These are phyloP conservation scores for Xanthia togata DNA, from an alignment of 2,888 invertebrate species.

Conservation along the genomic window DNA sequence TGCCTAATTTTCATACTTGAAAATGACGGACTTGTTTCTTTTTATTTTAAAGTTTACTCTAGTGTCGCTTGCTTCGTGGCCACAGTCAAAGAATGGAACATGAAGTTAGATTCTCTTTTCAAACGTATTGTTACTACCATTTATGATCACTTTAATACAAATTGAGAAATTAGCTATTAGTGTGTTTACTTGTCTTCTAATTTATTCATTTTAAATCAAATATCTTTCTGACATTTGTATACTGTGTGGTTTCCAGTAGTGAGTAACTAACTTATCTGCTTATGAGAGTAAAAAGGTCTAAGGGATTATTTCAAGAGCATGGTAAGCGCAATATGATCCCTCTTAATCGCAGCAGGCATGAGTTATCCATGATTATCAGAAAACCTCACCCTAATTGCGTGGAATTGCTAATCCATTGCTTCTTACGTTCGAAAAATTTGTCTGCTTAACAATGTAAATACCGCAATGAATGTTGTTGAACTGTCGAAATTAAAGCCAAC, in stretches of 20 bases:
- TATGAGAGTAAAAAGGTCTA: background rate
- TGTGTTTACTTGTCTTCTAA: background rate
- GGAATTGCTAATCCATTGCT: too few species aligned
- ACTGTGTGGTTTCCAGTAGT: background rate
- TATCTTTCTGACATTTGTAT: background rate
- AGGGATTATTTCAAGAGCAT: background rate
- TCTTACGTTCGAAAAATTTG: too few species aligned
- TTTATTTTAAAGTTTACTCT: background rate
- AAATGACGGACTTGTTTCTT: too few species aligned
- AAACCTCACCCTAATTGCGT: too few species aligned
- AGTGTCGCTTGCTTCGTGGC: background rate
- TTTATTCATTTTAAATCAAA: background rate
- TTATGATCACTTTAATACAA: background rate
- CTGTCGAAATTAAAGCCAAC: too few species aligned
- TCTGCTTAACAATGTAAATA: too few species aligned
- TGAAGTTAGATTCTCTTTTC: constrained; percentile 17
- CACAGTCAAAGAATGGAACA: constrained; percentile 15
- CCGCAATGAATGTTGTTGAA: too few species aligned
- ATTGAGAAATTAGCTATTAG: background rate
- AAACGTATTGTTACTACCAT: constrained; percentile 12
- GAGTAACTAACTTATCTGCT: background rate
- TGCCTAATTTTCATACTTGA: background rate
- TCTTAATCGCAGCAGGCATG: too few species aligned
- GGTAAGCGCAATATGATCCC: background rate
- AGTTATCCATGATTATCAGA: too few species aligned